These are phyloP conservation scores for Macrostomum lignano DNA, from an alignment of 1,140 invertebrate species.

Conservation along the genomic window DNA sequence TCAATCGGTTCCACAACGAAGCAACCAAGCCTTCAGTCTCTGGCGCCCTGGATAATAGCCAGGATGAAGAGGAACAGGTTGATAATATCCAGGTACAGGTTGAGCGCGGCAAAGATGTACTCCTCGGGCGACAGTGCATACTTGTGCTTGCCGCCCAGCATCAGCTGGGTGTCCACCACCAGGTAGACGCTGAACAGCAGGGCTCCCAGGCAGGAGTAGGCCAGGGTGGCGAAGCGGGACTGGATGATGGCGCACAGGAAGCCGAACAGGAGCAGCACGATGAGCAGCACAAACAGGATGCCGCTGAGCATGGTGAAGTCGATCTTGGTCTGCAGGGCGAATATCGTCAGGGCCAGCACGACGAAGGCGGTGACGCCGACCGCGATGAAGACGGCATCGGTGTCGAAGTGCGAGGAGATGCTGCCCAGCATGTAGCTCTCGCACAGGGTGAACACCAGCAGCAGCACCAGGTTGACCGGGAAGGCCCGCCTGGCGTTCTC, in stretches of 20 bases:
- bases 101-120: constrained; percentile 71
- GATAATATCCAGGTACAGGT: constrained; percentile 59
- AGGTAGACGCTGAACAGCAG: constrained; percentile 49
- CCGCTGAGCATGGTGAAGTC: constrained; percentile 59
- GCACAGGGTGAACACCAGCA: constrained; percentile 38
- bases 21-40: too few relatives aligned
- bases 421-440: constrained; percentile 6
- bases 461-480: constrained; percentile 61
- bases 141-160: constrained; percentile 67
- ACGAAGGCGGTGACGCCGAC: constrained; percentile 49
- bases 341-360: constrained; percentile 51
- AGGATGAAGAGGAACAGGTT: constrained; percentile 66
- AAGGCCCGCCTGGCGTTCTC: constrained; percentile 45
- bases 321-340: constrained; percentile 38
- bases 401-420: constrained; percentile 11
- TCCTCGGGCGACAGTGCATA: constrained; percentile 73
- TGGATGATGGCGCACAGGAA: constrained; percentile 44
- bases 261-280: constrained; percentile 54
- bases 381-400: constrained; percentile 39
- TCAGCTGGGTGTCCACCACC: constrained; percentile 70
- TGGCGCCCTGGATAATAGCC: too few relatives aligned
- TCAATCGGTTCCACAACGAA: too few relatives aligned
- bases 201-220: constrained; percentile 48
- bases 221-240: constrained; percentile 31
- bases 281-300: constrained; percentile 40